Evolutionary conservation across 2,888 invertebrate genomes (phyloP).

Genomic region (Lysandra bellargus): DNA sequence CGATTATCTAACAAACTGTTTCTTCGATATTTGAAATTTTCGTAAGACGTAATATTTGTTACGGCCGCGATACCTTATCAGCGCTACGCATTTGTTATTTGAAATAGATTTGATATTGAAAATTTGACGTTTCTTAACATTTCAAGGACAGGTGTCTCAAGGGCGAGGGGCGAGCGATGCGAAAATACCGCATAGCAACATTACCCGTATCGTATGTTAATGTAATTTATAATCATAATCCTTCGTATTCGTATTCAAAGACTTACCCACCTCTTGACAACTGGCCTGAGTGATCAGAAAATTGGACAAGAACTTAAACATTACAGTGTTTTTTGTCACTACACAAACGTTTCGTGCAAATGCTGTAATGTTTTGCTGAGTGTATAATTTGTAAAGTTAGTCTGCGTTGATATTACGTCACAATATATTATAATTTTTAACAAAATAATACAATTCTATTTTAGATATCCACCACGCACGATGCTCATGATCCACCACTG

Average conservation of each 20-base stretch:
- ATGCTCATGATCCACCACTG: constrained; percentile 70
- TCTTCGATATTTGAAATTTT: constrained; percentile 23
- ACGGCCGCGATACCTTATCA: constrained; percentile 6
- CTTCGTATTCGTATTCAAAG: constrained; percentile 47
- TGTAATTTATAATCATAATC: background rate
- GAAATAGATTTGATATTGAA: constrained; percentile 39
- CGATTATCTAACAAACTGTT: constrained; percentile 59
- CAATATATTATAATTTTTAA: constrained; percentile 52
- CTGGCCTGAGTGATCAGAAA: constrained; percentile 83
- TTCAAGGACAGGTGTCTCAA: constrained; percentile 73
- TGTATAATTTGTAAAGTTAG: constrained; percentile 53
- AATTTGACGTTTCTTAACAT: constrained; percentile 53
- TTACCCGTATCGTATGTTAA: constrained; percentile 36
- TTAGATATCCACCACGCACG: constrained; percentile 71
- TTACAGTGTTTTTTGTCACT: constrained; percentile 77
- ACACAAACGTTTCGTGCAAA: constrained; percentile 55
- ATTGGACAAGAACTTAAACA: constrained; percentile 83
- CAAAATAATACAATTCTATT: constrained; percentile 76
- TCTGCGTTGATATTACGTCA: constrained; percentile 70
- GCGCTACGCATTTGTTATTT: constrained; percentile 22
- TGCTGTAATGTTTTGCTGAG: constrained; percentile 56
- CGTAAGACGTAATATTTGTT: constrained; percentile 7
- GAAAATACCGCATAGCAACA: constrained; percentile 43
- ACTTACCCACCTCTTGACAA: constrained; percentile 90
- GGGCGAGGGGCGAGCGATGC: constrained; percentile 58